Evolutionary conservation across 1,140 invertebrate species (phyloP), one percentile per base, ranked within the genome.

Genomic region (Saccostrea echinata): DNA sequence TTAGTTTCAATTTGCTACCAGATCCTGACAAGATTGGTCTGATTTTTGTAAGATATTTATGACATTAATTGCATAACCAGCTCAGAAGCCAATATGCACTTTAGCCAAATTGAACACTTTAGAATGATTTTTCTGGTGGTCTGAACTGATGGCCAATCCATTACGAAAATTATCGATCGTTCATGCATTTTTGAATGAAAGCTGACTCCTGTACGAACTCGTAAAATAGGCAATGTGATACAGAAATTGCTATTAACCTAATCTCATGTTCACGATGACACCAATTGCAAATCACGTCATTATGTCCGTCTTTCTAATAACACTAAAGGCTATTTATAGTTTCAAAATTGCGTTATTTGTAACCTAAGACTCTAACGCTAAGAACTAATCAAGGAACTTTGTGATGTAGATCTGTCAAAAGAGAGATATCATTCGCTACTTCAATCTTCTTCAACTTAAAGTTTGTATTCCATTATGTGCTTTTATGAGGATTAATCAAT

Each of bases 211-310:
- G 55, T 21, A 18, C 55, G 16, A 43, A 61, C 18, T 21, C n/a
- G 6, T 61, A 21, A 61, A 21, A 43, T 6, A 61, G 55, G 18
- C 16, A 61, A n/a, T 61, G 55, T n/a, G 43, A 43, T n/a, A 61
- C 55, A 61, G n/a, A 61, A 61, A 61, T 61, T 61, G n/a, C 55
- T 21, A 18, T 61, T 61, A 61, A 61, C 55, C n/a, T 61, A 61
- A n/a, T 61, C 55, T 61, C 16, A n/a, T 61, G 55, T 61, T 61
- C 16, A 61, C 18, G 55, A 4, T 21, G 55, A 21, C 55, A 61
- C 16, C 18, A 61, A 61, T 61, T 61, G 18, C 55, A 21, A 61
- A 61, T 61, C 55, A n/a, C 55, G 18, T n/a, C 16, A 61, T 61
- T 18, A 61, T 61, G 55, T 61, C n/a, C 18, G 55, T 6, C 55